phyloP scores from a whole-genome alignment of 2,888 invertebrate species.

The Pseudococcus jackbeardsleyi region DNA sequence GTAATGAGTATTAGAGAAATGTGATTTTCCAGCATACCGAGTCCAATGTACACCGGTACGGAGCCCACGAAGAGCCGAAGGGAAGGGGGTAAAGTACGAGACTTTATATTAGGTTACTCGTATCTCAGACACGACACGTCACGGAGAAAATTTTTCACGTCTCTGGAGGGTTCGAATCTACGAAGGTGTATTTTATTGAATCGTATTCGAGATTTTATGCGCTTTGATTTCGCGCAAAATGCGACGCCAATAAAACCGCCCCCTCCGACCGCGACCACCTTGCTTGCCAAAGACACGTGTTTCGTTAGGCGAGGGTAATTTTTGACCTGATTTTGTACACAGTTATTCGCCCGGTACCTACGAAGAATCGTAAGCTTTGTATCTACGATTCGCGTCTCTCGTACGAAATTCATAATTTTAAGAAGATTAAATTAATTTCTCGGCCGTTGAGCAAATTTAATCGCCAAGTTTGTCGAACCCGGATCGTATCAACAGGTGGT shows the following conservation, averaged over 20 bases:
- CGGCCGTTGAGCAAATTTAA: background rate
- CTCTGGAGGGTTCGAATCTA: background rate
- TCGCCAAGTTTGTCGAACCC: background rate
- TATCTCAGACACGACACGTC: conserved; percentile 12
- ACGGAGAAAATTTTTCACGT: background rate
- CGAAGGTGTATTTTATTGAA: conserved; percentile 28
- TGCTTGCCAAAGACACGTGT: background rate
- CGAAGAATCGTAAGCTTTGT: background rate
- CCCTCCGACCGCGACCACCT: background rate
- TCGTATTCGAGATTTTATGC: conserved; percentile 22
- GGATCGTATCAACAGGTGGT: background rate
- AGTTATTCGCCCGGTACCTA: background rate
- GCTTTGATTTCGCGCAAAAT: background rate
- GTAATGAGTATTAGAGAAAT: conserved; percentile 40
- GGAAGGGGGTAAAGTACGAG: background rate
- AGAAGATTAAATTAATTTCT: conserved; percentile 38
- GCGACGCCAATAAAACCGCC: background rate
- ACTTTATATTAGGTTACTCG: conserved; percentile 3
- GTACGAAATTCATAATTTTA: conserved; percentile 18
- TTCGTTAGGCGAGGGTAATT: background rate
- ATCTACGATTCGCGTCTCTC: background rate
- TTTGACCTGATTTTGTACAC: conserved; percentile 10
- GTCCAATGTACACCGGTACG: background rate
- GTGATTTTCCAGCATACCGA: background rate
- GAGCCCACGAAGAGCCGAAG: too few species aligned